Evolutionary conservation across 2,797 vertebrate species (phyloP).

Genomic region (Smutsia gigantea): DNA sequence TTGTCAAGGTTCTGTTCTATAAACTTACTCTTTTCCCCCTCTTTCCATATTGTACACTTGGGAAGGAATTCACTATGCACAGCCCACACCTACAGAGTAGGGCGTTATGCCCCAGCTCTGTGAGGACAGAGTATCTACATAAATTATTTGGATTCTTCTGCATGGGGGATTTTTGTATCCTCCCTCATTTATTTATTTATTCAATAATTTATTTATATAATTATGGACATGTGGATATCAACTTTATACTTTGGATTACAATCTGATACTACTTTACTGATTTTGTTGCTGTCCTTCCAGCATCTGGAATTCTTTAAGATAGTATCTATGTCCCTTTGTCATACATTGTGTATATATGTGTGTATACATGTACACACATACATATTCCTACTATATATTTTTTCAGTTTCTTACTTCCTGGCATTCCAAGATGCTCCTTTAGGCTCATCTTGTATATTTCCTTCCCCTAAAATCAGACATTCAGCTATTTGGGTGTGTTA

Average conservation of each 20-base stretch:
- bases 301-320: neutral
- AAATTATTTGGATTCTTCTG: neutral
- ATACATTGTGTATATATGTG: rapidly evolving
- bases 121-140: neutral
- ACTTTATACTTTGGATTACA: neutral
- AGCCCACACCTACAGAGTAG: neutral
- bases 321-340: neutral
- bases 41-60: neutral
- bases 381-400: neutral
- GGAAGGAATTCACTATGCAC: neutral
- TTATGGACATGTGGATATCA: neutral
- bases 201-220: neutral
- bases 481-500: neutral
- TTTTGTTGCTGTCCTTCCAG: neutral
- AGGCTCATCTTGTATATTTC: neutral
- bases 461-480: neutral
- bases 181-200: neutral
- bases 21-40: neutral
- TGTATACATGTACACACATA: neutral
- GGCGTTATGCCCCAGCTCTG: neutral
- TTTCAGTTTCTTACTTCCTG: neutral
- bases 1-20: neutral
- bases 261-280: neutral
- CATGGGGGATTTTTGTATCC: neutral
- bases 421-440: rapidly evolving